These are phyloP conservation scores for Apostichopus japonicus DNA, from an alignment of 35 echinoderm and acorn worm genomes.

Conservation along the genomic window DNA sequence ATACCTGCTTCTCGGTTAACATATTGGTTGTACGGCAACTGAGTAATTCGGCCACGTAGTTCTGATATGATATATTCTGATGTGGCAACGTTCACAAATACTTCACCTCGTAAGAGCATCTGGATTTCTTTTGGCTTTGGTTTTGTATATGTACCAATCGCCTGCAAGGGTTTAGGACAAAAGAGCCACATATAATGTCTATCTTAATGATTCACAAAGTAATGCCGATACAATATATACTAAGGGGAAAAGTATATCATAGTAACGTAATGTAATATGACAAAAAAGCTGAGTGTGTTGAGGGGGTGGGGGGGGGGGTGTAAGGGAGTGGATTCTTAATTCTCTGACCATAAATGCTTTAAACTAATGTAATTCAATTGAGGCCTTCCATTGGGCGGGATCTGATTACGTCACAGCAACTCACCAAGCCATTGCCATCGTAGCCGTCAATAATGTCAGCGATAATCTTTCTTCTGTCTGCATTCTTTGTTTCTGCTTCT, in stretches of 20 bases:
- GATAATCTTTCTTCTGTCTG: slow-evolving; percentile 31
- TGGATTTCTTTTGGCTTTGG: slow-evolving; percentile 80
- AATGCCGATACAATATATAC: too few species aligned
- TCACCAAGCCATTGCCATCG: slow-evolving; percentile 13
- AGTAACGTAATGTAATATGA: too few species aligned
- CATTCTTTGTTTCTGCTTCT: slow-evolving; percentile 25
- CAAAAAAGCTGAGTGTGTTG: too few species aligned
- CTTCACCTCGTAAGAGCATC: slow-evolving; percentile 66
- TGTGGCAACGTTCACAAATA: slow-evolving; percentile 92
- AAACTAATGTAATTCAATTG: too few species aligned
- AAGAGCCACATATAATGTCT: not conserved
- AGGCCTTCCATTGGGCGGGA: too few species aligned
- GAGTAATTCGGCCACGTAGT: slow-evolving; percentile 67
- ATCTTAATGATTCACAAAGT: too few species aligned
- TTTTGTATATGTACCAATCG: slow-evolving; percentile 66
- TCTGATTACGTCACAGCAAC: not conserved
- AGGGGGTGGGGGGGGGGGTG: too few species aligned
- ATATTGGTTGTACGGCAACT: slow-evolving; percentile 70
- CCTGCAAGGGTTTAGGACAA: slow-evolving; percentile 40
- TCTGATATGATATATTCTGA: slow-evolving; percentile 72
- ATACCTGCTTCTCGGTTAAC: slow-evolving; percentile 22
- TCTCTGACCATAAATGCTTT: too few species aligned
- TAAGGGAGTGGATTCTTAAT: too few species aligned
- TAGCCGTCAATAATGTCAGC: slow-evolving; percentile 51
- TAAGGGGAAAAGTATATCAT: too few species aligned